phyloP scores from a whole-genome alignment of 2,797 vertebrate genomes.

The Sebastes oblongus region DNA sequence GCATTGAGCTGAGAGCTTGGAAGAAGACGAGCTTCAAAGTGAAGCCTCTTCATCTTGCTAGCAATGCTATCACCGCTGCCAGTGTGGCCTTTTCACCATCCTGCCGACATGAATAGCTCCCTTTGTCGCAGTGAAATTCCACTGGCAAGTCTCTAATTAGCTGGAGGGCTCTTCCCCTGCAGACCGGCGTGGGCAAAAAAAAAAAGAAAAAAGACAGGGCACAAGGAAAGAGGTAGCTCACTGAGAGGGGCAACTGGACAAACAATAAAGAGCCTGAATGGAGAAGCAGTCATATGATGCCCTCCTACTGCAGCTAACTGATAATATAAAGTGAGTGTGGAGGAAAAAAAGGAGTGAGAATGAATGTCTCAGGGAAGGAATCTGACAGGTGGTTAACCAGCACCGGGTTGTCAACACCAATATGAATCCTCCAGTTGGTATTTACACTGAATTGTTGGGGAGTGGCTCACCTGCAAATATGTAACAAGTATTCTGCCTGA shows the following conservation, averaged over 20 bases:
- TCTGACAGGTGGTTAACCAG: constrained; percentile 51
- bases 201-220: constrained; percentile 5
- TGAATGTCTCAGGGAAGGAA: background rate
- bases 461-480: constrained; percentile 9
- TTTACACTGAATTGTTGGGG: background rate
- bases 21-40: constrained; percentile 56
- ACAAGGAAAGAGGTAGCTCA: constrained; percentile 28
- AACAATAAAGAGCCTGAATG: constrained; percentile 29
- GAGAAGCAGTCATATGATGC: constrained; percentile 32
- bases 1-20: constrained; percentile 25
- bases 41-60: constrained; percentile 55
- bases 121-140: constrained; percentile 76
- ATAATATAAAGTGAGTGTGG: constrained; percentile 17
- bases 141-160: constrained; percentile 76
- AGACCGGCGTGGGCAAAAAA: constrained; percentile 44
- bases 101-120: constrained; percentile 66
- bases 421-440: constrained; percentile 1
- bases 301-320: constrained; percentile 31
- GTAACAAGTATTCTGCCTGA: background rate
- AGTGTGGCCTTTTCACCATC: constrained; percentile 53
- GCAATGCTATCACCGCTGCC: constrained; percentile 52
- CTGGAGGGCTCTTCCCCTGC: constrained; percentile 65
- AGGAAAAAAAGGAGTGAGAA: background rate
- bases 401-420: constrained; percentile 5
- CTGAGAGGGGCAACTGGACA: background rate